Evolutionary conservation across 2,113 vertebrate genomes (phyloP), one percentile per base, ranked within the genome.

Genomic region (Pycnonotus jocosus): DNA sequence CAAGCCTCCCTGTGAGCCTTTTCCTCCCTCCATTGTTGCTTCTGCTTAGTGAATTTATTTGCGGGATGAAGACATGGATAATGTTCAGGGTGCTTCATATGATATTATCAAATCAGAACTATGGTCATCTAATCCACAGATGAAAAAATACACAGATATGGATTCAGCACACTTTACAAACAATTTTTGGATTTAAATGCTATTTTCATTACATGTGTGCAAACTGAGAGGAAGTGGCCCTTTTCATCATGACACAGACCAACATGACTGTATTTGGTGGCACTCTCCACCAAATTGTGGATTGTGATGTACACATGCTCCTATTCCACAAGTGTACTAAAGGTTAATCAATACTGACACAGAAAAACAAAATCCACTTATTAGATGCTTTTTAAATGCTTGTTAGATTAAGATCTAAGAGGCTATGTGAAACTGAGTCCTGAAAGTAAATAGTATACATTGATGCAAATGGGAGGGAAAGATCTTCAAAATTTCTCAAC

Each of bases 251-350:
- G 51, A 54, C 19, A 64, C 11, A 0, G 3, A 45, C 35, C 35
- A 54, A 54, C 11, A 1, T 2, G 47, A 22, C 30, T 47, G 5
- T 2, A 28, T 89, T 57, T 70, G 12, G 48, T 35, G 44, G 48
- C 16, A 16, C 25, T 37, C 35, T 19, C 0, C 56, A 58, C 56
- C n/a, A 35, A 35, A 35, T 11, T 11, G n/a, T 24, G 0, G 37
- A 62, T 14, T 74, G 72, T 33, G 15, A 74, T 58, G 48, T 71
- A 35, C 14, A 33, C 35, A 17, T 70, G 40, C 35, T 89, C 27
- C 48, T 74, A 7, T 48, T 91, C 38, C 4, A 4, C 11, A 8
- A 4, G 1, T 16, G 23, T 58, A 74, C 10, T 66, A 62, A 53
- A 42, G 47, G 77, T 86, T 38, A 94, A 38, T 28, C 38, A 45